phyloP scores from a whole-genome alignment of 2,888 invertebrate species.

The Ctenicera cuprea region DNA sequence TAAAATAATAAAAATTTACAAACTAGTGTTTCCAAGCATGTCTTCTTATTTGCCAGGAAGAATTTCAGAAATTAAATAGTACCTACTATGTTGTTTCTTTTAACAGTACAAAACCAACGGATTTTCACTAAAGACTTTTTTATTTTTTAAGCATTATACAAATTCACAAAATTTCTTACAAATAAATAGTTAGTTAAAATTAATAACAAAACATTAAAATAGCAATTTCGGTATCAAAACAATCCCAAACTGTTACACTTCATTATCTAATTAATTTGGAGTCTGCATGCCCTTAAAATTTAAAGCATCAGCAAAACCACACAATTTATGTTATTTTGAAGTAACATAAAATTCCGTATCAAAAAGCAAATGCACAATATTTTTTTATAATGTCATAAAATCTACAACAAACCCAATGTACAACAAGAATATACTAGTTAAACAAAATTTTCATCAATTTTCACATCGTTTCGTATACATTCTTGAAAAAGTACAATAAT shows the following conservation, averaged over 20 bases:
- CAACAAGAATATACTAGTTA: slow-evolving; percentile 39
- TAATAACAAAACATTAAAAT: slow-evolving; percentile 44
- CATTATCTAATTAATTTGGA: background rate
- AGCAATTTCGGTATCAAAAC: slow-evolving; percentile 24
- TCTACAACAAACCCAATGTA: slow-evolving; percentile 47
- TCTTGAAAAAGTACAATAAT: slow-evolving; percentile 40
- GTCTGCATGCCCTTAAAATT: background rate
- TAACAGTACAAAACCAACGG: too few relatives aligned
- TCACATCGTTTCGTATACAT: slow-evolving; percentile 39
- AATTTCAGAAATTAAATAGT: too few relatives aligned
- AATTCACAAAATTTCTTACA: slow-evolving; percentile 43
- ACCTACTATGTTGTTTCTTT: too few relatives aligned
- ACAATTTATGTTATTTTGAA: slow-evolving; percentile 21
- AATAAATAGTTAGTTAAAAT: slow-evolving; percentile 46
- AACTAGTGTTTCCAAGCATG: too few relatives aligned
- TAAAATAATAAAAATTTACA: too few relatives aligned
- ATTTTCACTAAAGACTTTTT: slow-evolving; percentile 22
- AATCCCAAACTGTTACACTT: slow-evolving; percentile 2
- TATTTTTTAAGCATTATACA: slow-evolving; percentile 43
- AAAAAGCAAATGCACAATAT: slow-evolving; percentile 28
- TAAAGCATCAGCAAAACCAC: background rate
- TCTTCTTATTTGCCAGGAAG: too few relatives aligned
- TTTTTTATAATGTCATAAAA: slow-evolving; percentile 35
- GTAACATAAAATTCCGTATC: slow-evolving; percentile 37
- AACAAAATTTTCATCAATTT: slow-evolving; percentile 20